A percentile compares a stretch with the other conserved stretches of the same genome.
phyloP scores from a whole-genome alignment of 2,797 vertebrate species.

The Florisuga fusca region DNA sequence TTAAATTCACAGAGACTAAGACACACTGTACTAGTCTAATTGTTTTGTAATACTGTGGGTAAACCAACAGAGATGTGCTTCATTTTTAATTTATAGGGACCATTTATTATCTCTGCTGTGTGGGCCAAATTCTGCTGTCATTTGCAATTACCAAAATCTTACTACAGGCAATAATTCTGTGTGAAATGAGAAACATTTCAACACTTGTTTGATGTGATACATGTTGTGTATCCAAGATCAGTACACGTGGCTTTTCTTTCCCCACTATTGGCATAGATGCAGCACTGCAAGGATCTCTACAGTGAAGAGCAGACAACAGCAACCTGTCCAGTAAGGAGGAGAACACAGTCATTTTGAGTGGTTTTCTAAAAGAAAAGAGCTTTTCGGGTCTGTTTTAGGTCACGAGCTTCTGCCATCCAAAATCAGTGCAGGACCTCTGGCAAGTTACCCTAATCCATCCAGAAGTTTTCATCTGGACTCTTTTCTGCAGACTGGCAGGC shows the following conservation, averaged over 20 bases:
- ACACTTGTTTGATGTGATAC: not conserved
- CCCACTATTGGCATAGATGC: not conserved
- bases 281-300: not conserved
- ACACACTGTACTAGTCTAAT: not conserved
- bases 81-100: not conserved
- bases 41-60: not conserved
- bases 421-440: not conserved
- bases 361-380: not conserved
- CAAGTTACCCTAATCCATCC: not conserved
- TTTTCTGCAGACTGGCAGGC: not conserved
- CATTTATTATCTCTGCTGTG: not conserved
- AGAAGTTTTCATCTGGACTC: not conserved
- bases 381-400: not conserved
- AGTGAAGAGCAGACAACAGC: not conserved
- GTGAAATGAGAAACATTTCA: constrained; percentile 25
- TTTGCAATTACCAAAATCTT: not conserved
- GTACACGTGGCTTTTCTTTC: not conserved
- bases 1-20: not conserved
- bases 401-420: not conserved
- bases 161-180: not conserved
- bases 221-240: not conserved
- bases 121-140: not conserved
- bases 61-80: not conserved
- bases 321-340: not conserved
- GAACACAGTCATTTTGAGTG: not conserved